Base-by-base conservation (phyloP, 2,888 invertebrate genomes). In the Nomada fucata region DNA sequence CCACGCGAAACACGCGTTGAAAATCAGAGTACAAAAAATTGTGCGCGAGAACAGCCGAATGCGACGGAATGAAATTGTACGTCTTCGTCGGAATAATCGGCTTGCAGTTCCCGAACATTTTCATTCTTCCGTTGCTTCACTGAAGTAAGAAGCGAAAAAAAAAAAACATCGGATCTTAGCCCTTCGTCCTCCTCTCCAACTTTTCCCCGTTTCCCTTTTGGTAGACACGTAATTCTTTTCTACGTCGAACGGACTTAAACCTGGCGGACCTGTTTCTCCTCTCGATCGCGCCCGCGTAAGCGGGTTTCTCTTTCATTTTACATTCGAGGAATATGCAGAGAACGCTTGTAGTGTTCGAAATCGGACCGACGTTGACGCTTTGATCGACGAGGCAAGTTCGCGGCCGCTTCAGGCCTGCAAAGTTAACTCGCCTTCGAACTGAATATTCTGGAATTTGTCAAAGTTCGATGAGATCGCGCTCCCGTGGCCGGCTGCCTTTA, bases 371-470 rank as follows among this genome's bases (percentile, higher is more conserved):
- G 82, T 76, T 68, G 76, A 80, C 68, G 76, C 77, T 79, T 82
- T 82, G 82, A 82, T 82, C 81, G 74, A 11, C 44, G 72, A 44
- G 29, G 71, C 80, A 52, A 29, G n/a, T 20, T 18, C 36, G 69
- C 68, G 78, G 23, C 23, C 67, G 69, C 23, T 63, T 7, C 57
- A 61, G 67, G 20, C 7, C 47, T 26, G 61, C 36, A 29, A 68
- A 79, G 78, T 89, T 89, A 89, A 92, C 85, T 78, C 72, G 89
- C 90, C 84, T 36, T 79, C 57, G 63, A 59, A 70, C 53, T 59
- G 82, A 89, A 89, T 91, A 90, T 90, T 88, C 89, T 86, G 75
- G 88, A 87, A 89, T 90, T 89, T 89, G 90, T 91, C 91, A 90
- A 91, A 91, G 90, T 88, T 90, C 86, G 85, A 88, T 81, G 85